phyloP scores from a whole-genome alignment of 1,140 invertebrate species.

The Drosophila mojavensis region DNA sequence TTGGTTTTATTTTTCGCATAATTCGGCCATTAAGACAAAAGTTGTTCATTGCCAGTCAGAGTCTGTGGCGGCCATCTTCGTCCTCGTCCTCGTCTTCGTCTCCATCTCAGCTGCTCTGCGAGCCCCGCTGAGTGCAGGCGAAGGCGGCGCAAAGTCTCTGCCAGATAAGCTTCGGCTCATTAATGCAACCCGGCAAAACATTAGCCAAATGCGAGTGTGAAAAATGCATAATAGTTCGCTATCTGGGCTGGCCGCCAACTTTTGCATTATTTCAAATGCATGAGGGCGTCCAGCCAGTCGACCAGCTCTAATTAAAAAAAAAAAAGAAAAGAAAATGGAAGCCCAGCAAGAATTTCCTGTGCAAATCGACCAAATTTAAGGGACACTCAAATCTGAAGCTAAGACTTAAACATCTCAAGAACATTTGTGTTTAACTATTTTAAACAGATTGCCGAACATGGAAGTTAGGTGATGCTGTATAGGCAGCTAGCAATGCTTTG shows the following conservation, averaged over 20 bases:
- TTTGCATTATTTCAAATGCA: conserved; percentile 53
- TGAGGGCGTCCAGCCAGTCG: neutral
- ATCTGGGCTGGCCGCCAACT: conserved; percentile 67
- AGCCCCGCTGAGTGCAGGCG: conserved; percentile 38
- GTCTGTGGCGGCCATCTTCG: neutral
- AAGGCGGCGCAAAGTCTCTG: conserved; percentile 41
- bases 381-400: neutral
- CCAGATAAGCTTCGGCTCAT: conserved; percentile 63
- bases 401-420: neutral
- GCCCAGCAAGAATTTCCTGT: no score
- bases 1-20: conserved; percentile 45
- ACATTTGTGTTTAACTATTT: no score
- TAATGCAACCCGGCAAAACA: conserved; percentile 58
- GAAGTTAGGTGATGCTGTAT: no score
- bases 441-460: no score
- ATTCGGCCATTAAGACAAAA: conserved; percentile 66
- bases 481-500: no score
- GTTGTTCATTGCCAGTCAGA: conserved; percentile 20
- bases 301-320: neutral
- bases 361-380: neutral
- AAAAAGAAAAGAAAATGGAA: neutral
- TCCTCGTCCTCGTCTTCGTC: neutral
- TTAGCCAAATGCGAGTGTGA: conserved; percentile 37
- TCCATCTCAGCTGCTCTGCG: neutral
- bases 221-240: conserved; percentile 43